Conservation (phyloP, 1,140 invertebrate species). For the Ctenoplectra terminalis region DNA sequence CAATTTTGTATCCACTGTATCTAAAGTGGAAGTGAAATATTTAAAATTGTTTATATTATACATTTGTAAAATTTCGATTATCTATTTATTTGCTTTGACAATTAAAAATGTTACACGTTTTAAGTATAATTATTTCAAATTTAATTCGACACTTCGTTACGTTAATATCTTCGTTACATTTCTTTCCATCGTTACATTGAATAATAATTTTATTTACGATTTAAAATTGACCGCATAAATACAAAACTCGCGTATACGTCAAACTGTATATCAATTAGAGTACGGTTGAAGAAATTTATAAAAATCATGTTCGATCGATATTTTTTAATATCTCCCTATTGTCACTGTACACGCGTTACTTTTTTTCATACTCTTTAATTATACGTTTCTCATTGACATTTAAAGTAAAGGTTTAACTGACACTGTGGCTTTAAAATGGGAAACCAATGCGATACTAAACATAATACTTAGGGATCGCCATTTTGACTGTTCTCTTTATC, state of each 20-base stretch:
- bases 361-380: neutral
- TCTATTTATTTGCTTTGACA: neutral
- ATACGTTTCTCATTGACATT: neutral
- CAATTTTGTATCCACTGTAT: conserved; percentile 19
- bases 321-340: neutral
- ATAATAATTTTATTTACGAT: neutral
- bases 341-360: neutral
- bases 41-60: conserved; percentile 39
- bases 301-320: conserved; percentile 14
- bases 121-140: neutral
- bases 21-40: conserved; percentile 22
- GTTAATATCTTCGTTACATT: neutral
- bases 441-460: conserved; percentile 12
- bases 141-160: neutral
- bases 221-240: neutral
- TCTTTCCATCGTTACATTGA: neutral
- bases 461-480: conserved; percentile 29
- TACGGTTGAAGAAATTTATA: neutral
- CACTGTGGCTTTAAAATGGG: neutral
- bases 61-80: conserved; percentile 33
- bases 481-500: conserved; percentile 46
- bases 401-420: neutral
- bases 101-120: conserved; percentile 8
- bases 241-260: neutral
- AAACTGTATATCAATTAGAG: conserved; percentile 8